phyloP scores from a whole-genome alignment of 2,113 vertebrate genomes.

The Bungarus multicinctus region DNA sequence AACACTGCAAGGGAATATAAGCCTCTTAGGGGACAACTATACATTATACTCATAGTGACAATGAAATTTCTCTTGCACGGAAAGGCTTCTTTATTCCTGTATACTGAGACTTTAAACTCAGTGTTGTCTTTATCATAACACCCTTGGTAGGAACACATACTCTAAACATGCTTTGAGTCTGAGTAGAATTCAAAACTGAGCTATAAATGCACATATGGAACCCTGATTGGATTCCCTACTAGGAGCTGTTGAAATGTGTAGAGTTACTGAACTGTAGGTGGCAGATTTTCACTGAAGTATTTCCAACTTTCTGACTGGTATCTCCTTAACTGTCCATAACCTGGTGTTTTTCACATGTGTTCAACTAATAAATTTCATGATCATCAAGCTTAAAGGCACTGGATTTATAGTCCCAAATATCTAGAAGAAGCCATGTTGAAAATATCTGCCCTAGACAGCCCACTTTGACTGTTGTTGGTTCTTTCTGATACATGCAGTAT shows the following conservation, averaged over 20 bases:
- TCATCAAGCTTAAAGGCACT: background rate
- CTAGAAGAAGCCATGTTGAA: background rate
- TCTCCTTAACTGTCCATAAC: background rate
- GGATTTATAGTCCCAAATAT: background rate
- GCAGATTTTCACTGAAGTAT: background rate
- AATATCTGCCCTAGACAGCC: background rate
- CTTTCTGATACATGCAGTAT: background rate
- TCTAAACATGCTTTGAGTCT: background rate
- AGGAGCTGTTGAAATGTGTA: background rate
- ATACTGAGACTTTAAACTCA: background rate
- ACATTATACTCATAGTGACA: background rate
- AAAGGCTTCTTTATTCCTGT: background rate
- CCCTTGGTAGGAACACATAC: background rate
- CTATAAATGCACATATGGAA: background rate
- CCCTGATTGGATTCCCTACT: background rate
- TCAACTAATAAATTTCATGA: background rate
- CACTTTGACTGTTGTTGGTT: background rate
- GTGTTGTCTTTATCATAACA: background rate
- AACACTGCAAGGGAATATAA: background rate
- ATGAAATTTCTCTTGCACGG: background rate
- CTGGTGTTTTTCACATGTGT: background rate
- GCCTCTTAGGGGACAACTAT: background rate
- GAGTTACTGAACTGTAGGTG: background rate
- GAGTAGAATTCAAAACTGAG: background rate
- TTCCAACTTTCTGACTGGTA: background rate